Evolutionary conservation across 2,113 vertebrate genomes (phyloP), one percentile per base, ranked within the genome.

Genomic region (Caranx melampygus): DNA sequence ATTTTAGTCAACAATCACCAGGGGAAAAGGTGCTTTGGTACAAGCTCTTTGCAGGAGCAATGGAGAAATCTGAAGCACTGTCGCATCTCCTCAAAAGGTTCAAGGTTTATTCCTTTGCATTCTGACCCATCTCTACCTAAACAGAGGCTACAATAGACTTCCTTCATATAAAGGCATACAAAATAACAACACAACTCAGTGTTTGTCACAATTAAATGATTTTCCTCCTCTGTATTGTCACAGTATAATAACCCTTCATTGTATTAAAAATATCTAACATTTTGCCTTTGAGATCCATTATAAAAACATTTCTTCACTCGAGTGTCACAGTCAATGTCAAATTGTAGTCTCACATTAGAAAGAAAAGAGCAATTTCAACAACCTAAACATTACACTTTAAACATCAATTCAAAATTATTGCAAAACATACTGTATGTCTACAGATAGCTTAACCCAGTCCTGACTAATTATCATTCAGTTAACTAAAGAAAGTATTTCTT

Each of bases 1-100:
- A 80, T 88, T 86, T 89, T 79, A 89, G 89, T 84, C 78, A 85
- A 89, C 70, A 83, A 85, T 88, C 88, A 88, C 82, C 89, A 74
- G 69, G 89, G 89, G 85, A 89, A 44, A 75, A 35, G 60, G 60
- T 69, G 77, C 75, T 87, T 70, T 78, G 78, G 69, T 75, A 64
- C 7, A 6, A 35, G 21, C 64, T 31, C 66, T 80, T 54, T 84
- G 44, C 37, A 70, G 58, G 44, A 87, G 76, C 54, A 55, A 71
- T 5, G 3, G 40, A 82, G 49, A 51, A 68, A 76, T 73, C 21
- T 72, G 44, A 84, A 61, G 51, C 16, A 2, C 21, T 49, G 72
- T 80, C 20, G 35, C 14, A 67, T 61, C 49, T 72, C 44, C 63
- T 54, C 63, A 58, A 75, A 84, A 64, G 49, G 79, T 79, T 34